Base-by-base conservation (phyloP, 2,797 vertebrate species). In the Xiphophorus birchmanni region DNA sequence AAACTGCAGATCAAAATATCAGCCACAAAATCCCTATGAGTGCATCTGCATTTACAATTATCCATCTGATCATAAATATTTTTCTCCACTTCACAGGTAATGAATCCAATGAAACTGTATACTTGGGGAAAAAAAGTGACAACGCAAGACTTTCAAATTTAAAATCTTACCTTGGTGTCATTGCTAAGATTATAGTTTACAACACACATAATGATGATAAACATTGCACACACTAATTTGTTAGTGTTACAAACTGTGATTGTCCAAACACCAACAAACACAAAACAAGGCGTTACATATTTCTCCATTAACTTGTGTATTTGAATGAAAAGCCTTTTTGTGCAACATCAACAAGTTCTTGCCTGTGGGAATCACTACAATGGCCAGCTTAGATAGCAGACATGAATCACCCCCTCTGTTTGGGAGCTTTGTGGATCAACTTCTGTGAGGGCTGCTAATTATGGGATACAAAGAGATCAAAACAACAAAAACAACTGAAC, bases 331-430 rank as follows among this genome's bases (percentile, higher is more conserved):
- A 86, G 82, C 80, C 74, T 89, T 86, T 86, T 87, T 86, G 86
- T 60, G 26, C 13, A 79, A 79, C 80, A 87, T 79, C 80, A 78
- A 77, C 45, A 67, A 78, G 85, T 78, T 84, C 87, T 87, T 82
- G 79, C 82, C 81, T 84, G 79, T 83, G 78, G 72, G 77, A 83
- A 88, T 74, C 32, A 21, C 71, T 79, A 95, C 92, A 94, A 92
- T 89, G 89, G 85, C 60, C 85, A 76, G 92, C 89, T 94, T 88
- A 92, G 84, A 89, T 37, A 72, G 79, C 89, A 94, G 93, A 93
- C 93, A 78, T 94, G 92, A 94, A 90, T 94, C 93, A 94, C 85
- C 80, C 84, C 82, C 83, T 83, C 81, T 90, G 91, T 92, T 86
- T 84, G 87, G 40, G 76, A 82, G 78, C 85, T 88, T 74, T 85